phyloP scores from a whole-genome alignment of 2,888 invertebrate species.

The Mimachlamys varia region DNA sequence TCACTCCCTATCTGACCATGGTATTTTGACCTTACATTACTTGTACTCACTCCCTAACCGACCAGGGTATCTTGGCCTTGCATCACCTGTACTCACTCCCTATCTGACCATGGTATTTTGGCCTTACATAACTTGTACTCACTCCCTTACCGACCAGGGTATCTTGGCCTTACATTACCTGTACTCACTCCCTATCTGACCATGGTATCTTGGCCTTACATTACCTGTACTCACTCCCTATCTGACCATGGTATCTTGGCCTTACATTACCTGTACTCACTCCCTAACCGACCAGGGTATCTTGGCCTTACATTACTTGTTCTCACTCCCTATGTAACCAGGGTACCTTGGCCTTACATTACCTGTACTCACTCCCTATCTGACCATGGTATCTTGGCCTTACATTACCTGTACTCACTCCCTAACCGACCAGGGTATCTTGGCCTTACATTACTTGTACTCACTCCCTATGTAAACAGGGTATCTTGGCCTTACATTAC shows the following conservation, averaged over 20 bases:
- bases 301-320: neutral
- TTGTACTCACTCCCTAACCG: too few species aligned
- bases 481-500: neutral
- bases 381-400: neutral
- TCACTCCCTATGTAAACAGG: neutral
- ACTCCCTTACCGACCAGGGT: too few species aligned
- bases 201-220: neutral
- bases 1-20: too few species aligned
- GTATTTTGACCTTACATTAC: too few species aligned
- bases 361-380: neutral
- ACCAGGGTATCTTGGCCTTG: too few species aligned
- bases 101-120: too few species aligned
- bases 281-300: neutral
- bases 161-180: neutral
- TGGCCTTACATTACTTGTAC: neutral
- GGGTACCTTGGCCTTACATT: neutral
- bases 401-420: neutral
- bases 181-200: neutral
- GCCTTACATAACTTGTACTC: too few species aligned
- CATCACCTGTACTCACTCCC: too few species aligned
- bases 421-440: neutral
- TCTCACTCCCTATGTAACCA: neutral
- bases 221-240: neutral
- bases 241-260: neutral
- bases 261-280: neutral